Conservation (phyloP, 2,888 invertebrate species). For the Automeris io region DNA sequence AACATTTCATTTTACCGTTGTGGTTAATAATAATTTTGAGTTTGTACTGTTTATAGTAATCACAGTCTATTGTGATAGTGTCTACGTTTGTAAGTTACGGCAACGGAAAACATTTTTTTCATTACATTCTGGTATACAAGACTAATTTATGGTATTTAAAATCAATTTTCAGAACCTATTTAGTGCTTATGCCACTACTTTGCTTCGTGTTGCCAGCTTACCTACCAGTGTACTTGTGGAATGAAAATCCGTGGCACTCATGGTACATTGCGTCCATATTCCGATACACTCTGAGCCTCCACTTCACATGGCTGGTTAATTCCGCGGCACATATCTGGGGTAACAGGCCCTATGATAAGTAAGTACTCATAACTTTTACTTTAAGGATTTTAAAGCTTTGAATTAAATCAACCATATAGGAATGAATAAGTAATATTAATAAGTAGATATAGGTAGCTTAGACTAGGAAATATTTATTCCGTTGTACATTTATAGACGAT, state of each 20-base stretch:
- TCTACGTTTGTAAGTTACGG: too few relatives aligned
- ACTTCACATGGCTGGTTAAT: constrained; percentile 95
- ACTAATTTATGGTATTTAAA: too few relatives aligned
- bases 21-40: not conserved
- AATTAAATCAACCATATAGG: too few relatives aligned
- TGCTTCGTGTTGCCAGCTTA: constrained; percentile 89
- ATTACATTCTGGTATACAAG: too few relatives aligned
- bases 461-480: constrained; percentile 10
- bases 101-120: too few relatives aligned
- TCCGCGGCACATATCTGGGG: constrained; percentile 96
- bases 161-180: constrained; percentile 80
- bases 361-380: too few relatives aligned
- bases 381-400: too few relatives aligned
- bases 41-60: too few relatives aligned
- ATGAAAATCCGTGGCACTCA: constrained; percentile 82
- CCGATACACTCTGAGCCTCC: constrained; percentile 86
- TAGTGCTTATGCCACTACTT: constrained; percentile 83
- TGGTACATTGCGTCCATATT: constrained; percentile 87
- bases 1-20: constrained; percentile 2
- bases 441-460: too few relatives aligned
- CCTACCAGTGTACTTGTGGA: constrained; percentile 86
- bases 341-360: constrained; percentile 91
- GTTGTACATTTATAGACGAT: too few relatives aligned
- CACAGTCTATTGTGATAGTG: too few relatives aligned
- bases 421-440: too few relatives aligned